Conservation (phyloP, 1,140 invertebrate genomes). For the Drosophila rhopaloa region DNA sequence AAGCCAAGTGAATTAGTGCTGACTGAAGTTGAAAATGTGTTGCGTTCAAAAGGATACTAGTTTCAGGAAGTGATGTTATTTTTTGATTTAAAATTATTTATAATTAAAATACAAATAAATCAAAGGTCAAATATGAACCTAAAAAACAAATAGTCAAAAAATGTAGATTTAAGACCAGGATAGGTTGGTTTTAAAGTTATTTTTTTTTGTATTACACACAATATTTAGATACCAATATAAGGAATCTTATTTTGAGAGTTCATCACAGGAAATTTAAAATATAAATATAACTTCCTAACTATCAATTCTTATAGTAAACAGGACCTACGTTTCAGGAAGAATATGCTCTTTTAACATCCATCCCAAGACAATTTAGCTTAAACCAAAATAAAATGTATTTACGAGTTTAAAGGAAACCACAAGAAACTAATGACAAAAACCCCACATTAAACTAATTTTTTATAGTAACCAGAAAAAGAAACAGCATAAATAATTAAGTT, state of each 20-base stretch:
- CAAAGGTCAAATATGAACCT: background rate
- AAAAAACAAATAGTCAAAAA: too few species aligned
- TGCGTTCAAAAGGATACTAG: conserved; percentile 2
- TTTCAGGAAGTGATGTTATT: background rate
- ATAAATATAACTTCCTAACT: too few species aligned
- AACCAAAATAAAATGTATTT: background rate
- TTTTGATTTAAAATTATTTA: background rate
- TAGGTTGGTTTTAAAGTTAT: too few species aligned
- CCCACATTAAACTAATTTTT: background rate
- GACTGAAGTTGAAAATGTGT: background rate
- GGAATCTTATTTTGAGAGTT: too few species aligned
- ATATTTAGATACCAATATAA: too few species aligned
- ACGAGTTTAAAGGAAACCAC: background rate
- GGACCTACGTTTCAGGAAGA: too few species aligned
- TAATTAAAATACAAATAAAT: background rate
- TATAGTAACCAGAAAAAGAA: conserved; percentile 1
- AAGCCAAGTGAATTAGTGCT: background rate
- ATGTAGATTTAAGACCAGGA: too few species aligned
- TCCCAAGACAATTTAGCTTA: background rate
- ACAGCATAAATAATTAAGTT: background rate
- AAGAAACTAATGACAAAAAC: background rate
- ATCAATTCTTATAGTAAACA: background rate
- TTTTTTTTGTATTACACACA: too few species aligned
- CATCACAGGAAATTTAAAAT: too few species aligned
- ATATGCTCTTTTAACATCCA: background rate